Base-by-base conservation (phyloP, 2,113 vertebrate genomes). In the Acinonyx jubatus region DNA sequence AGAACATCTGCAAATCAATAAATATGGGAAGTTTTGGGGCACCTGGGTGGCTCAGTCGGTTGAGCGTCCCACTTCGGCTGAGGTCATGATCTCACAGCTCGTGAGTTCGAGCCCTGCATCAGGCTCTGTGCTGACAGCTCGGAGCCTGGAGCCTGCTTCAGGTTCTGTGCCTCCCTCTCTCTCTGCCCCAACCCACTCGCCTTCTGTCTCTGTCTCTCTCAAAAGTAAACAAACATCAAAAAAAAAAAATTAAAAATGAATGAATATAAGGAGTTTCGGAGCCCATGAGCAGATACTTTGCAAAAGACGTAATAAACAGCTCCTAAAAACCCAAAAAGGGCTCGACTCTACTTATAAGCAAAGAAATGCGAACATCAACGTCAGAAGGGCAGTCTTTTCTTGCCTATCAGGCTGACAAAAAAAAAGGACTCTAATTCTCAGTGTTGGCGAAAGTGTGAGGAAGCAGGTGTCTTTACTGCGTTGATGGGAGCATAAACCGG, bases 401-500 rank as follows among this genome's bases (percentile, higher is more conserved):
- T 33, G 66, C 18, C 15, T 3, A 1, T 2, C 31, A 12, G 25
- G 7, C 5, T 52, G 61, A 50, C 5, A 31, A 38, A 79, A 48
- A 73, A 3, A 10, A 61, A 78, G 87, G 23, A 4, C 31, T 55
- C 57, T 23, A 31, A 7, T 19, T n/a, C 27, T 7, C 4, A 2
- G 52, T 3, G 81, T 0, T 4, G 50, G 18, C 0, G 0, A 7
- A 7, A 4, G 18, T 0, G 25, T 31, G 48, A 63, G n/a, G 36
- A 11, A 5, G 7, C 2, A 57, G 36, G 31, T 0, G 0, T 2
- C 48, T 8, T 10, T 4, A 0, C 14, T 0, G n/a, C 1, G 4
- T 29, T 1, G 7, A 48, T 0, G 1, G 18, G 25, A 12, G 1
- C 0, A 0, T 0, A 1, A 9, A 21, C 0, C 0, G 31, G 9